Percentiles rank a stretch among this genome's conserved stretches.
Evolutionary conservation across 2,888 invertebrate species (phyloP).

Genomic region (Dynastes hyllus): DNA sequence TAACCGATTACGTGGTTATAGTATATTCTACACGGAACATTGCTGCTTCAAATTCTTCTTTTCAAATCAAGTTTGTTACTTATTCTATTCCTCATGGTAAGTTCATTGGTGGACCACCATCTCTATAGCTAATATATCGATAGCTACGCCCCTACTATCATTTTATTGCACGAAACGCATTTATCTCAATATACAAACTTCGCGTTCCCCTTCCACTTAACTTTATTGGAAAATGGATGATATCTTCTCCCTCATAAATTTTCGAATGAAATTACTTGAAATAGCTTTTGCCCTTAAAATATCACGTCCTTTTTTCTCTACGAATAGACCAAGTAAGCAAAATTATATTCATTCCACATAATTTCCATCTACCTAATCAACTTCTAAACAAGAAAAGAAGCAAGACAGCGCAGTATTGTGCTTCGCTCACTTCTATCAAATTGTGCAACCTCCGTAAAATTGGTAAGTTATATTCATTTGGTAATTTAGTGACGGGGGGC

Average conservation of each 20-base stretch:
- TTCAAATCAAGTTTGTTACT: no score
- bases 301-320: background rate
- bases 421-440: conserved; percentile 54
- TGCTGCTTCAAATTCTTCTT: no score
- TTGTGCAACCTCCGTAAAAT: conserved; percentile 58
- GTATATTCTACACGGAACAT: no score
- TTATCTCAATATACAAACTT: background rate
- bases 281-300: conserved; percentile 7
- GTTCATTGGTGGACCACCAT: no score
- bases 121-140: no score
- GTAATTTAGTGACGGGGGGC: conserved; percentile 55
- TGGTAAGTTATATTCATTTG: conserved; percentile 58
- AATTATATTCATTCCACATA: background rate
- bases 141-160: background rate
- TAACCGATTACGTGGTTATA: no score
- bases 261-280: background rate
- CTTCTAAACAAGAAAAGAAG: background rate
- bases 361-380: background rate
- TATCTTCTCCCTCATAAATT: background rate
- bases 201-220: background rate
- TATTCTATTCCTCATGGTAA: no score
- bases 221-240: conserved; percentile 5
- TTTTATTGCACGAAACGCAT: conserved; percentile 2
- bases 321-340: conserved; percentile 8
- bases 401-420: background rate